These are phyloP conservation scores for Pandemis corylana DNA, from an alignment of 2,888 invertebrate species.

Conservation along the genomic window DNA sequence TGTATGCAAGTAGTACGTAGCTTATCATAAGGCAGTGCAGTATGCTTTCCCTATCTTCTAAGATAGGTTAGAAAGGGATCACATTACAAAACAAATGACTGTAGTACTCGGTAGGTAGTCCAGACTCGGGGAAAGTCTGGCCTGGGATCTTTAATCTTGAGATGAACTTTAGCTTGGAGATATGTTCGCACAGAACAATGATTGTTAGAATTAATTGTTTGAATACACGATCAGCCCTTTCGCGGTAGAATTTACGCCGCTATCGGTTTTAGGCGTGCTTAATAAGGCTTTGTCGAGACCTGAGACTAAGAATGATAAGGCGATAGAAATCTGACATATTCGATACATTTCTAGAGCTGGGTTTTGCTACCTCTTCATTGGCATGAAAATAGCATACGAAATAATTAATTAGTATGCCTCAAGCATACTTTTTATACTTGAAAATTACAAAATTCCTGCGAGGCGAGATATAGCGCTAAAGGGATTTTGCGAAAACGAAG, in stretches of 20 bases:
- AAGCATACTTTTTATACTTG: too few species aligned
- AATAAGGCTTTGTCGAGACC: too few species aligned
- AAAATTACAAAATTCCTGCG: too few species aligned
- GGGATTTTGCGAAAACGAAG: too few species aligned
- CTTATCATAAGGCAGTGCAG: not conserved
- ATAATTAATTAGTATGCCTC: too few species aligned
- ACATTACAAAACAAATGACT: not conserved
- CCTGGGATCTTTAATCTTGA: slow-evolving; percentile 35
- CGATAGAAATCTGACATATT: too few species aligned
- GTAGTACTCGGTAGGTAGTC: not conserved
- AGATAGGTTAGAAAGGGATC: not conserved
- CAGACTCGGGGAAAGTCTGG: slow-evolving; percentile 33
- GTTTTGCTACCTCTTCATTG: too few species aligned
- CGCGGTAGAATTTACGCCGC: slow-evolving; percentile 21
- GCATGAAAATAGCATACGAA: too few species aligned
- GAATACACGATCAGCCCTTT: slow-evolving; percentile 34
- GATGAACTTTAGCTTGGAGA: slow-evolving; percentile 39
- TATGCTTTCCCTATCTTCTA: slow-evolving; percentile 14
- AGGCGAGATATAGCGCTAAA: too few species aligned
- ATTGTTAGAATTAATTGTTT: slow-evolving; percentile 38
- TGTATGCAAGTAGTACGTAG: not conserved
- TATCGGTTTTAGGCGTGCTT: not conserved
- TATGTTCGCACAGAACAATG: slow-evolving; percentile 36
- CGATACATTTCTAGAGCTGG: too few species aligned
- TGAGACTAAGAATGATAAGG: too few species aligned